Conservation (phyloP, 1,140 invertebrate genomes). For the Bombus huntii region DNA sequence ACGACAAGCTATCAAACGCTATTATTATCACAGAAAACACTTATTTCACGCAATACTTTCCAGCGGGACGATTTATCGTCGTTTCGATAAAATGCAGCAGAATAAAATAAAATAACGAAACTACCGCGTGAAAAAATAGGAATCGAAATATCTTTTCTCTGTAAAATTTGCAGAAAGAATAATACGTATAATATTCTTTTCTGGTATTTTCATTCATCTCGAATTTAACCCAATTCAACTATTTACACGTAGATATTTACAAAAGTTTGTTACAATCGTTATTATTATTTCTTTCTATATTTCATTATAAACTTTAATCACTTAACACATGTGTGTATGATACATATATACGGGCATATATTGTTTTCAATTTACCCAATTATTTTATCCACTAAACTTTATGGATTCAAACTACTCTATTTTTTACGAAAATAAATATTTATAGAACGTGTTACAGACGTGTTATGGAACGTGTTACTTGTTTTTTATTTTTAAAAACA, state of each 20-base stretch:
- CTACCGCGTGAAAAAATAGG: too few relatives aligned
- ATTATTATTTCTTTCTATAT: neutral
- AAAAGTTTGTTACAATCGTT: neutral
- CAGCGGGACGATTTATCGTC: neutral
- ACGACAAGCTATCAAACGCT: neutral
- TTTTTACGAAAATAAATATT: neutral
- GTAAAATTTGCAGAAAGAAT: neutral
- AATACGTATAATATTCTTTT: too few relatives aligned
- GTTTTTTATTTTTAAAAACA: neutral
- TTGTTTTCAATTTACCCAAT: neutral
- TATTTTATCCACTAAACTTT: neutral
- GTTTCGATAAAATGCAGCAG: neutral
- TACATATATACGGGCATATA: too few relatives aligned
- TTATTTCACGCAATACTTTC: slow-evolving; percentile 6
- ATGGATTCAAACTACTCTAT: neutral
- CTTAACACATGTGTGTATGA: neutral
- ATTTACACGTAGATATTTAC: too few relatives aligned
- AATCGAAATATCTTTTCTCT: neutral
- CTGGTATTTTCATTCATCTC: too few relatives aligned
- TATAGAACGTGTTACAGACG: neutral
- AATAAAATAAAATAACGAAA: neutral
- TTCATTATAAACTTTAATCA: neutral
- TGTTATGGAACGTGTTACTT: neutral
- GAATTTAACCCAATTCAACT: too few relatives aligned
- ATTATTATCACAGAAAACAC: neutral